Evolutionary conservation across 2,113 vertebrate genomes (phyloP).

Genomic region (Castor canadensis): DNA sequence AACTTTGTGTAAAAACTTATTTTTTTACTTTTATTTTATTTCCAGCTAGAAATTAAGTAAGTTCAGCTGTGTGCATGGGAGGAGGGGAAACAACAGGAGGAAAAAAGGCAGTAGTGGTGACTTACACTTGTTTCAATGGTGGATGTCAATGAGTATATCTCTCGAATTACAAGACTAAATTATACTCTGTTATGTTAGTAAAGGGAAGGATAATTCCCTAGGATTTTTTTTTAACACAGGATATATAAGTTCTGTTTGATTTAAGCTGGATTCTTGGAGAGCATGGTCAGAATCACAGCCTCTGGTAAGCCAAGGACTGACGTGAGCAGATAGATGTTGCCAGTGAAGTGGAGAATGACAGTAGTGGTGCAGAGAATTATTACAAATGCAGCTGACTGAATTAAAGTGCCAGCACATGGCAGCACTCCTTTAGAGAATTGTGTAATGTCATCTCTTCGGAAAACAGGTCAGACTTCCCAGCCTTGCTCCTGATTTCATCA

Average conservation of each 20-base stretch:
- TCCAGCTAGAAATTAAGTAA: slow-evolving; percentile 26
- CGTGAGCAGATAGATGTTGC: neutral
- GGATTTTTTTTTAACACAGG: neutral
- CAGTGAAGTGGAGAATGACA: neutral
- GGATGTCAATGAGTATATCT: neutral
- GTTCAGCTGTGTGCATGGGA: neutral
- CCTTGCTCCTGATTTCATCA: neutral
- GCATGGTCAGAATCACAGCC: neutral
- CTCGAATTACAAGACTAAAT: slow-evolving; percentile 16
- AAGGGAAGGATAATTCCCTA: neutral
- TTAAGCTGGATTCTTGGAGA: neutral
- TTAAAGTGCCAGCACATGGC: neutral
- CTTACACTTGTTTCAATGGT: neutral
- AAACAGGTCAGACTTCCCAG: neutral
- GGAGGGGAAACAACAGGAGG: neutral
- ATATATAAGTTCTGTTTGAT: neutral
- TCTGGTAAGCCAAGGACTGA: neutral
- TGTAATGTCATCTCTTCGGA: neutral
- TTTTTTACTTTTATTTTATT: slow-evolving; percentile 46
- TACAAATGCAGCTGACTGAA: neutral
- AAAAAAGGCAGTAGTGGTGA: neutral
- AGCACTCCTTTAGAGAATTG: neutral
- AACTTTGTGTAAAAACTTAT: neutral
- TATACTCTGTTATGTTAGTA: neutral
- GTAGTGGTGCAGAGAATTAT: neutral